Evolutionary conservation across 2,888 invertebrate genomes (phyloP).

Genomic region (Aphodius sticticus): DNA sequence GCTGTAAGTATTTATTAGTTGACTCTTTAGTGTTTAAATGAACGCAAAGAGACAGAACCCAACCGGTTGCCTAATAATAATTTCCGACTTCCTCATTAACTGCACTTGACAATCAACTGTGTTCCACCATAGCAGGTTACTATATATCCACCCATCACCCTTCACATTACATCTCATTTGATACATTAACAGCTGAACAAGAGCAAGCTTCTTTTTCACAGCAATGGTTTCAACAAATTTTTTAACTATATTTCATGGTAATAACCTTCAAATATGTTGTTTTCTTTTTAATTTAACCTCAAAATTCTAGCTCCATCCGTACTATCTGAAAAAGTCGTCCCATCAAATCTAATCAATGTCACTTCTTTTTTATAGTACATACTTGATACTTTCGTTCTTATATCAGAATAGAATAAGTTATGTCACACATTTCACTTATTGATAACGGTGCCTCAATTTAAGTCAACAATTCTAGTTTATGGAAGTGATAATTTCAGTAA

Average conservation of each 20-base stretch:
- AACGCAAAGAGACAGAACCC: slow-evolving; percentile 33
- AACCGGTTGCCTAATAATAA: slow-evolving; percentile 46
- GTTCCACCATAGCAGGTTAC: slow-evolving; percentile 27
- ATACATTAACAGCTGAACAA: slow-evolving; percentile 16
- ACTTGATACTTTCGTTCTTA: not conserved
- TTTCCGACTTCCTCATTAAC: slow-evolving; percentile 52
- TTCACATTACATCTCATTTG: slow-evolving; percentile 32
- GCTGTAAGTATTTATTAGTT: not conserved
- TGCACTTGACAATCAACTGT: slow-evolving; percentile 39
- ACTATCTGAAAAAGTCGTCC: too few species aligned
- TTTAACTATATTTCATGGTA: too few species aligned
- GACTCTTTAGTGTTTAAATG: not conserved
- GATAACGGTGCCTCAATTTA: not conserved
- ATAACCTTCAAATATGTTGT: too few species aligned
- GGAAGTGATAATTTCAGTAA: not conserved
- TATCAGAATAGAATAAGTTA: not conserved
- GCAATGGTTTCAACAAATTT: too few species aligned
- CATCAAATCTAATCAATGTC: too few species aligned
- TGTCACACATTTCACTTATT: not conserved
- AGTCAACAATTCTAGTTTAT: slow-evolving; percentile 9
- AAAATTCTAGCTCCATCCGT: too few species aligned
- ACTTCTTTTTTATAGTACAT: too few species aligned
- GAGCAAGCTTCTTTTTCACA: not conserved
- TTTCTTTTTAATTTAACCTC: too few species aligned
- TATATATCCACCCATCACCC: slow-evolving; percentile 34